phyloP scores from a whole-genome alignment of 1,140 invertebrate genomes.

The Choristoneura fumiferana region DNA sequence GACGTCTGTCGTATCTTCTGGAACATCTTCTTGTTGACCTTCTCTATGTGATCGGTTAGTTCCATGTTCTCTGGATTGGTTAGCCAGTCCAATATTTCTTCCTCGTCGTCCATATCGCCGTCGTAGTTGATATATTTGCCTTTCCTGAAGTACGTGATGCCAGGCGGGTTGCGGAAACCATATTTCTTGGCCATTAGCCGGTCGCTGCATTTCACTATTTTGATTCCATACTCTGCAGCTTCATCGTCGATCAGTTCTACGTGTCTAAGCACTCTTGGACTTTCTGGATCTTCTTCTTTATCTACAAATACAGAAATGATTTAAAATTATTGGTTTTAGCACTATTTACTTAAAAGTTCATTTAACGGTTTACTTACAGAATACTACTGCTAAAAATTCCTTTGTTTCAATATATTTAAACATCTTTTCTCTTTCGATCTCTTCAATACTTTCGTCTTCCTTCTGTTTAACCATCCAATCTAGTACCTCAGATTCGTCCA shows the following conservation, averaged over 20 bases:
- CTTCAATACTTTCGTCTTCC: slow-evolving; percentile 95
- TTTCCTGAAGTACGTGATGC: slow-evolving; percentile 94
- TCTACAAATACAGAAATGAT: slow-evolving; percentile 78
- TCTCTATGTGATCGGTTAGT: slow-evolving; percentile 94
- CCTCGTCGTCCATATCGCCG: slow-evolving; percentile 95
- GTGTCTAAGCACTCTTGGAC: slow-evolving; percentile 87
- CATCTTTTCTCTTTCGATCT: slow-evolving; percentile 91
- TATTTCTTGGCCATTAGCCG: slow-evolving; percentile 96
- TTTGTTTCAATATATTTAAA: slow-evolving; percentile 93
- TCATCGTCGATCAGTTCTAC: slow-evolving; percentile 95
- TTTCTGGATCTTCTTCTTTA: slow-evolving; percentile 89
- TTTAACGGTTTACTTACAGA: slow-evolving; percentile 86
- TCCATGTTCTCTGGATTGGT: slow-evolving; percentile 97
- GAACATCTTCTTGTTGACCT: slow-evolving; percentile 96
- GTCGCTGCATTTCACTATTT: slow-evolving; percentile 94
- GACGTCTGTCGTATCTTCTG: slow-evolving; percentile 93
- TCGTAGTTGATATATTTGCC: slow-evolving; percentile 94
- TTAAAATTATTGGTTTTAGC: no score
- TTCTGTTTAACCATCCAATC: slow-evolving; percentile 96
- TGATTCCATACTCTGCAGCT: slow-evolving; percentile 93
- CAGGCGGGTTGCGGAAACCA: slow-evolving; percentile 92
- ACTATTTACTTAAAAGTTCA: background rate
- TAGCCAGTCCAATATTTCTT: slow-evolving; percentile 95
- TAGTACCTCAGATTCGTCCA: slow-evolving; percentile 90
- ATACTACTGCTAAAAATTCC: slow-evolving; percentile 95